Base-by-base conservation (phyloP, 2,888 invertebrate genomes). In the Apamea monoglypha region DNA sequence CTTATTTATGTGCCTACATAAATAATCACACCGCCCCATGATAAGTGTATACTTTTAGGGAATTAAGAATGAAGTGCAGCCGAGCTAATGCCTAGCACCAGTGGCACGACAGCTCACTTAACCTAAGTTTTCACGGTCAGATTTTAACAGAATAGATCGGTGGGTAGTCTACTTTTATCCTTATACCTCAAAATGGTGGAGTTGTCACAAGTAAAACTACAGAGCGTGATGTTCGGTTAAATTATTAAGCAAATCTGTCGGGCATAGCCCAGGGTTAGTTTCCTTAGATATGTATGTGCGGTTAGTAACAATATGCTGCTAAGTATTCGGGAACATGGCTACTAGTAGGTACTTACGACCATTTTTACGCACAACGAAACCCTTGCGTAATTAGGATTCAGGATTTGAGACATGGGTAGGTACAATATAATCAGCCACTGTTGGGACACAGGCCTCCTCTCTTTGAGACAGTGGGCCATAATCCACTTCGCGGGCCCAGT, bases 1-100 rank as follows among this genome's bases (percentile, higher is more conserved):
- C 47, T 47, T 47, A 47, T 72, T 47, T n/a, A 50, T 68, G 29
- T n/a, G 50, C 40, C 56, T 71, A 71, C 36, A 56, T 36, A 56
- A 70, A 25, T 71, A 36, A n/a, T 59, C n/a, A n/a, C n/a, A 59
- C n/a, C 59, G 59, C 59, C 29, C 29, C 7, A 61, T 16, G 61
- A 61, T 61, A 61, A 61, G 61, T 29, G 16, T 61, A 29, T 61
- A 61, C 61, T 61, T 61, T 29, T 29, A 61, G 6, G 61, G 29
- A 29, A 29, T 29, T 16, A 16, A n/a, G 29, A 16, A 61, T 29
- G 16, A 29, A 61, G 7, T 61, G 14, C 29, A 16, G 7, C 29
- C 6, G 29, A 10, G 25, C 25, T 40, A 40, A 40, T 40, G 40
- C 40, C 40, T 40, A 40, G 40, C 7, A 7, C 7, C 40, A 40